phyloP scores from a whole-genome alignment of 2,888 invertebrate species.

The Palloptera scutellata region DNA sequence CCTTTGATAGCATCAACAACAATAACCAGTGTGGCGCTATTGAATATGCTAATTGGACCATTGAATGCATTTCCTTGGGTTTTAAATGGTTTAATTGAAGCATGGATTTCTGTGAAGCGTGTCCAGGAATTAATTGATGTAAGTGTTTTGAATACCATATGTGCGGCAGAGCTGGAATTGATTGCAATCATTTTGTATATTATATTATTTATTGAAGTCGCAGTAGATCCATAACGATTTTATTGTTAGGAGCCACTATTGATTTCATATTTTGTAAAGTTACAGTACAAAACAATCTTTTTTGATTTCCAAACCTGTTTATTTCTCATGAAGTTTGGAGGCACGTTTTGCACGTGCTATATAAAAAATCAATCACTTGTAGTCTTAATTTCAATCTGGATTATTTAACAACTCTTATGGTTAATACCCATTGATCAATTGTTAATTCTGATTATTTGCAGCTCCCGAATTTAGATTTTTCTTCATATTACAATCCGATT shows the following conservation, averaged over 20 bases:
- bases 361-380: background rate
- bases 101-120: conserved; percentile 91
- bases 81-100: conserved; percentile 93
- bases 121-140: conserved; percentile 84
- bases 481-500: conserved; percentile 60
- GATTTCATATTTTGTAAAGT: too few species aligned
- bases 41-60: conserved; percentile 95
- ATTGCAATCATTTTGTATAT: too few species aligned
- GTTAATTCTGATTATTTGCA: conserved; percentile 27
- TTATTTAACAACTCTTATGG: background rate
- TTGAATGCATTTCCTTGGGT: conserved; percentile 99
- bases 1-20: conserved; percentile 83
- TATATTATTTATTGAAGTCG: background rate
- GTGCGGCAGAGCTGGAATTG: too few species aligned
- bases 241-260: too few species aligned
- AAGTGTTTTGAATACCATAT: conserved; percentile 53
- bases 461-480: conserved; percentile 60
- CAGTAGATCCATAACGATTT: background rate
- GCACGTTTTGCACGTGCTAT: background rate
- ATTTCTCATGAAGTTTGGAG: background rate
- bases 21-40: conserved; percentile 92
- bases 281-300: too few species aligned
- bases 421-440: background rate
- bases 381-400: background rate
- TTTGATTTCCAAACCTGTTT: background rate